Evolutionary conservation across 2,797 vertebrate species (phyloP), one percentile per base, ranked within the genome.

Genomic region (Paramormyrops hopkinsi): DNA sequence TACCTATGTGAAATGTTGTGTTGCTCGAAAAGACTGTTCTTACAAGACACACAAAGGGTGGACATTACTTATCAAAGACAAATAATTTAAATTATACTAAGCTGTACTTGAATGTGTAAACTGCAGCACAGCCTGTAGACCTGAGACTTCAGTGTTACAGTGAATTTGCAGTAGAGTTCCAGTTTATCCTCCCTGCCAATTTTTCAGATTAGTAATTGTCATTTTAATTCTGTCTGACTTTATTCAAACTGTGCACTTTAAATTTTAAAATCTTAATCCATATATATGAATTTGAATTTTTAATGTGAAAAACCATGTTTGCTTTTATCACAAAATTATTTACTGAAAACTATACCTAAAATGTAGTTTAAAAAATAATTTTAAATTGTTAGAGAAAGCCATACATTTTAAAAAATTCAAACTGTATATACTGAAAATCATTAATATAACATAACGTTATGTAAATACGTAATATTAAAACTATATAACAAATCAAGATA

Each of bases 231-330:
- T 22, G 85, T 59, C 41, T 22, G 19, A 83, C 3, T 83, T 88
- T 88, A 12, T 54, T 79, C 8, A 56, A 46, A n/a, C 19, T 84
- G 88, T 90, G 84, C 86, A 73, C 53, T 85, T 89, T 86, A 88
- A 8, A 86, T 65, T 59, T 56, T 82, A 4, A 51, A 84, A 46
- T 83, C 46, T 83, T 83, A 25, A 83, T n/a, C n/a, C 46, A n/a
- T n/a, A 44, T 79, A 19, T 44, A 19, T 79, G 73, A 79, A 7
- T 79, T 79, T 79, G 37, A 79, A 79, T 84, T 82, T 46, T 84
- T 22, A 50, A 84, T 84, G n/a, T 84, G 82, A 41, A 79, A 44
- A 44, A 41, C 17, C 73, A 79, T 44, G 17, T 17, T n/a, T 44
- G 73, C 37, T 44, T 79, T 41, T 79, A 79, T 79, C 37, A 79